Conservation (phyloP, 1,140 invertebrate genomes). For the Papilio polyxenes region DNA sequence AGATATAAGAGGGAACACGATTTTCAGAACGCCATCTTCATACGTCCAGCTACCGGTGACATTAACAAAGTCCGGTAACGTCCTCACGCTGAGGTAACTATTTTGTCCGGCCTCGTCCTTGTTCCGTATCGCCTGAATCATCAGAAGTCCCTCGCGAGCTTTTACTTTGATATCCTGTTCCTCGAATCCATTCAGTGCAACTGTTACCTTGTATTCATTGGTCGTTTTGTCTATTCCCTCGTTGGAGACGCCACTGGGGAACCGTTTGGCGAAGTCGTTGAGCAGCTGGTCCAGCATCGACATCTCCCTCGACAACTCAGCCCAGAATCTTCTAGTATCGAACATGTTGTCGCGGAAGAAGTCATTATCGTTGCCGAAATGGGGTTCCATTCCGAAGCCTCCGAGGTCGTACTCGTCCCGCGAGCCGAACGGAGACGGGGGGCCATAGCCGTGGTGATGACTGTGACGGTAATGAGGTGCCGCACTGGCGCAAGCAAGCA, state of each 20-base stretch:
- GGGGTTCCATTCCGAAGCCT: conserved; percentile 23
- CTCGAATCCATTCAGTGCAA: conserved; percentile 48
- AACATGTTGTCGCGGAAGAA: conserved; percentile 47
- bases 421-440: conserved; percentile 23
- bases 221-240: conserved; percentile 48
- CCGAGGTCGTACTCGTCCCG: conserved; percentile 22
- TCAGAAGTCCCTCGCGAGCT: conserved; percentile 52
- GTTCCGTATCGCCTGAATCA: conserved; percentile 56
- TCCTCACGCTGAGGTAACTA: conserved; percentile 51
- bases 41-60: conserved; percentile 60
- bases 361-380: conserved; percentile 22
- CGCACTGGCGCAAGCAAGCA: conserved; percentile 48
- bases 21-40: conserved; percentile 51
- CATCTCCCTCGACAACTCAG: conserved; percentile 46
- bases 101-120: conserved; percentile 37
- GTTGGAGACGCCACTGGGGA: conserved; percentile 43
- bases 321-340: conserved; percentile 55
- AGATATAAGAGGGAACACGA: conserved; percentile 55
- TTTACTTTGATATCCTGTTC: conserved; percentile 59
- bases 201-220: conserved; percentile 52
- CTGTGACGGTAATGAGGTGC: conserved; percentile 47
- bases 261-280: conserved; percentile 44
- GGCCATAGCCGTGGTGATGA: conserved; percentile 22
- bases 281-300: conserved; percentile 48
- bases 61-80: conserved; percentile 49